Base-by-base conservation (phyloP, 2,888 invertebrate genomes). In the Lordiphosa andalusiaca region DNA sequence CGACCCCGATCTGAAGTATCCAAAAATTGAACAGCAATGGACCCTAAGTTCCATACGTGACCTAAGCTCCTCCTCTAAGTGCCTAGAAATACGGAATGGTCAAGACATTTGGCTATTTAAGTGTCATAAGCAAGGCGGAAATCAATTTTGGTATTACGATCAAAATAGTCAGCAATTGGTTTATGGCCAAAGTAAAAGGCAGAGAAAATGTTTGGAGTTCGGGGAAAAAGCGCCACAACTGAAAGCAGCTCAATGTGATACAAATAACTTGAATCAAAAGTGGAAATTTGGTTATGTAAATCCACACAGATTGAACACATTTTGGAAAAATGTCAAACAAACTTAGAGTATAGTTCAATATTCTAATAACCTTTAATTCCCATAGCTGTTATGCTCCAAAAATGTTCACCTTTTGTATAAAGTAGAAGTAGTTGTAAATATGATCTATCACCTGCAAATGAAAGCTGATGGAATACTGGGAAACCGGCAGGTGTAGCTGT, bases 61-160 rank as follows among this genome's bases (percentile, higher is more conserved):
- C 68, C 53, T 89, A 7, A 76, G 85, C 12, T 69, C 82, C 4
- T 93, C 93, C 67, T 92, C 91, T 4, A 91, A 95, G 73, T 98
- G 98, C 87, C 94, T 97, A 91, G 98, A 98, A 87, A 94, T 96
- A 2, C 94, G 71, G 4, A 92, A 0, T 91, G 92, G 67, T 0
- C 90, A 92, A 72, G 93, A 96, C 0, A 91, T 98, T 2, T 91
- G 93, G 10, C 89, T 98, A 40, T 98, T 94, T 91, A 92, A 92
- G n/a, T 98, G 98, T 75, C 98, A 98, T 86, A 94, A 96, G 0
- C 94, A 94, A 85, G 94, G 95, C 59, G 98, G 98, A 0, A 98
- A 98, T 90, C 98, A 98, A 89, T 91, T 95, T 69, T 98, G 97
- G 95, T 93, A 92, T 73, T 98, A 96, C 85, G 92, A 95, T 69